Evolutionary conservation across 2,113 vertebrate species (phyloP).

Genomic region (Daboia siamensis): DNA sequence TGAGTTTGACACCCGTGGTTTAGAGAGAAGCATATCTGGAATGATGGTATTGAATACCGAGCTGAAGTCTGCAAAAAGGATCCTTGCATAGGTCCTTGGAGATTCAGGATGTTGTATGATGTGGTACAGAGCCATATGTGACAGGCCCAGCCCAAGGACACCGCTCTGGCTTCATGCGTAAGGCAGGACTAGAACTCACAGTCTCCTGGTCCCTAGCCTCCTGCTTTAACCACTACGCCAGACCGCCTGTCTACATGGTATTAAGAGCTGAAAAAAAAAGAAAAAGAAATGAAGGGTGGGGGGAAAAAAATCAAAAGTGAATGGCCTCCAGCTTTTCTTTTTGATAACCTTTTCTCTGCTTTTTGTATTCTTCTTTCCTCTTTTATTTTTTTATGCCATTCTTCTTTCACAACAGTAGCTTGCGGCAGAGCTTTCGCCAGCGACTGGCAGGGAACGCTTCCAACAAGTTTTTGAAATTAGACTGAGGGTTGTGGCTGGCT

Average conservation of each 20-base stretch:
- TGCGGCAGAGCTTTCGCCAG: not conserved
- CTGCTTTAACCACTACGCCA: not conserved
- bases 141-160: not conserved
- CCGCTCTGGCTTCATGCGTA: not conserved
- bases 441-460: not conserved
- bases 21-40: no score
- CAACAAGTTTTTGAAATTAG: not conserved
- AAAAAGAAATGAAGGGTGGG: not conserved
- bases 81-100: no score
- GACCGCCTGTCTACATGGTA: not conserved
- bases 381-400: no score
- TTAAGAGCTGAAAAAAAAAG: not conserved
- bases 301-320: not conserved
- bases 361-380: not conserved
- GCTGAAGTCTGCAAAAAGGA: no score
- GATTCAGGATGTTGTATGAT: no score
- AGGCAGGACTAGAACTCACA: not conserved
- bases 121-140: no score
- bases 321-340: not conserved
- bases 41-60: no score
- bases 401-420: not conserved
- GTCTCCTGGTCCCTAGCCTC: not conserved
- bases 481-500: not conserved
- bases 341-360: not conserved
- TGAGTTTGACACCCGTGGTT: no score